Percentiles rank a stretch among this genome's conserved stretches.
phyloP scores from a whole-genome alignment of 2,888 invertebrate genomes.

The Meiosimyza platycephala region DNA sequence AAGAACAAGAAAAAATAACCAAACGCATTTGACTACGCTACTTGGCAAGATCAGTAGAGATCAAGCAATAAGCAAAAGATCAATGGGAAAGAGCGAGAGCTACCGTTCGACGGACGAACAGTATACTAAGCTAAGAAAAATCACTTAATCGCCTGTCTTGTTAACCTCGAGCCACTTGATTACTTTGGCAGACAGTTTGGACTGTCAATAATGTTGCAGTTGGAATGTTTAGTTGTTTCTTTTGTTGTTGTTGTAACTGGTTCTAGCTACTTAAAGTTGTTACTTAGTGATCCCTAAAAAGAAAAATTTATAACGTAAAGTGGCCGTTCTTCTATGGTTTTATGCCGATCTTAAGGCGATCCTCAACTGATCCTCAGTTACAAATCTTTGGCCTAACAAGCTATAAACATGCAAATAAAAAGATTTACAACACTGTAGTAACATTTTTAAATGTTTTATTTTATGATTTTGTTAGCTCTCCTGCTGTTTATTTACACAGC shows the following conservation, averaged over 20 bases:
- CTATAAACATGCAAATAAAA: slow-evolving; percentile 43
- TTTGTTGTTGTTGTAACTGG: slow-evolving; percentile 3
- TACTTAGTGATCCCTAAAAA: too few relatives aligned
- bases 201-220: slow-evolving; percentile 39
- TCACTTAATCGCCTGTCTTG: slow-evolving; percentile 61
- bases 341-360: neutral
- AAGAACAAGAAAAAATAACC: too few relatives aligned
- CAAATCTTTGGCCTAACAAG: slow-evolving; percentile 7
- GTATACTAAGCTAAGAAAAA: slow-evolving; percentile 48
- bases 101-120: neutral
- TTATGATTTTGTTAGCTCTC: neutral
- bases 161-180: slow-evolving; percentile 51
- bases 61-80: neutral
- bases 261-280: slow-evolving; percentile 7
- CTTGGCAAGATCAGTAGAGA: slow-evolving; percentile 1
- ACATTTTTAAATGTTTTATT: slow-evolving; percentile 42
- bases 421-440: slow-evolving; percentile 52
- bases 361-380: slow-evolving; percentile 15
- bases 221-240: slow-evolving; percentile 1
- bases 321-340: too few relatives aligned
- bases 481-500: neutral
- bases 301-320: too few relatives aligned
- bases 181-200: slow-evolving; percentile 44
- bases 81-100: neutral
- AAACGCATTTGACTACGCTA: neutral